Base-by-base conservation (phyloP, 1,140 invertebrate species). In the Drosophila chauvacae region DNA sequence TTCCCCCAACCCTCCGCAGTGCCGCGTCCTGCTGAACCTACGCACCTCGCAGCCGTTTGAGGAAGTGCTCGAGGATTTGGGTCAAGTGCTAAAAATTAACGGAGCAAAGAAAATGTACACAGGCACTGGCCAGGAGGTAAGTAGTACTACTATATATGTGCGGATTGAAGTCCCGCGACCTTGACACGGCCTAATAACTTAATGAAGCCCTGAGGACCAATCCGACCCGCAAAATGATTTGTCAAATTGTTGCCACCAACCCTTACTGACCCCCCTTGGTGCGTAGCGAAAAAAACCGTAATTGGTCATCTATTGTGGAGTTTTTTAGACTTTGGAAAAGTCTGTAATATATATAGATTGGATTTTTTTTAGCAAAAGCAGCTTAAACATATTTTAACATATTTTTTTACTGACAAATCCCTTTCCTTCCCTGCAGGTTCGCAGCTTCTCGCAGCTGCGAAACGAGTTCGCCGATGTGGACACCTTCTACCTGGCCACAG, bases 21-120 rank as follows among this genome's bases (percentile, higher is more conserved):
- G 97, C 92, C 96, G 97, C 71, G 97, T 98, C 26, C 92, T 99
- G 65, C 93, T 99, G 53, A 99, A 99, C 93, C 94, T 98, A 73
- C 95, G 97, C 65, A 98, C 97, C 1, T 96, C 96, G 11, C 97
- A 98, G 91, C 97, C 97, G 3, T 99, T 98, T 91, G 98, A 99
- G 93, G 97, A 98, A 91, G 96, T 99, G n/a, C 93, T 99, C 59
- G 96, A 97, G 91, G 98, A 98, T 93, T 94, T 98, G 80, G 97
- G 97, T 69, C 96, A 98, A 94, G 97, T 98, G 47, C 94, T 98
- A 44, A 98, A 97, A 94, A 97, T 98, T 95, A 97, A 95, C 82
- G 96, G 96, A 68, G 96, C 97, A 62, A 97, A 96, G 92, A 95
- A 96, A 93, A 97, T 98, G 96, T 97, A 97, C 93, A 98, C 97